Evolutionary conservation across 2,797 vertebrate species (phyloP), one percentile per base, ranked within the genome.

Genomic region (Sciurus carolinensis): DNA sequence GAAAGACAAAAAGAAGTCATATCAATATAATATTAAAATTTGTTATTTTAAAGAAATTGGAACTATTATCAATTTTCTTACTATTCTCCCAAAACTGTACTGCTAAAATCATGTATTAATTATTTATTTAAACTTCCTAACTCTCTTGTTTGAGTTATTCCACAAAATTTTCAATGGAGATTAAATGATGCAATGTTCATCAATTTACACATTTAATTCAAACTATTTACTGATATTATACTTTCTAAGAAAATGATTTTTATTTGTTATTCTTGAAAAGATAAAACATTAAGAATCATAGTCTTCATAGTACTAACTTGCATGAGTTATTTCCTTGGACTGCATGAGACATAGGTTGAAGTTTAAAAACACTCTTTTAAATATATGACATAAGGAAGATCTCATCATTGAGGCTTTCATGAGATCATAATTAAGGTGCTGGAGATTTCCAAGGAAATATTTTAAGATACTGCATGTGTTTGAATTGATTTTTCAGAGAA

Each of bases 341-440:
- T 42, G 15, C 4, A 44, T 26, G 84, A 67, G 39, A 50, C 12
- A 39, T n/a, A 91, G 12, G 57, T 92, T 36, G 24, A 82, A 95
- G 39, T 85, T 96, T 95, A 72, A 69, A 91, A 90, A 67, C 28
- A 82, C 11, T 71, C 5, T 62, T 71, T 96, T 79, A 92, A 73
- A 50, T 2, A 92, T 59, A 82, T 88, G 47, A 54, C 13, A 62
- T 75, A 69, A 59, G 57, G 92, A 24, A 54, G 11, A 44, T 54
- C 28, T 84, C 14, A 28, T 50, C 47, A 33, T 3, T 62, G 39
- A 75, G 9, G 20, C 26, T 94, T 95, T 76, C 59, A 64, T 47
- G 69, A 77, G 14, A 72, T 80, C 10, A 75, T 17, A 72, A 36
- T 17, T 77, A 71, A 79, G 5, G 4, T 66, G 13, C 3, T 57